Conservation (phyloP, 2,888 invertebrate genomes). For the Mesochorus sp. region DNA sequence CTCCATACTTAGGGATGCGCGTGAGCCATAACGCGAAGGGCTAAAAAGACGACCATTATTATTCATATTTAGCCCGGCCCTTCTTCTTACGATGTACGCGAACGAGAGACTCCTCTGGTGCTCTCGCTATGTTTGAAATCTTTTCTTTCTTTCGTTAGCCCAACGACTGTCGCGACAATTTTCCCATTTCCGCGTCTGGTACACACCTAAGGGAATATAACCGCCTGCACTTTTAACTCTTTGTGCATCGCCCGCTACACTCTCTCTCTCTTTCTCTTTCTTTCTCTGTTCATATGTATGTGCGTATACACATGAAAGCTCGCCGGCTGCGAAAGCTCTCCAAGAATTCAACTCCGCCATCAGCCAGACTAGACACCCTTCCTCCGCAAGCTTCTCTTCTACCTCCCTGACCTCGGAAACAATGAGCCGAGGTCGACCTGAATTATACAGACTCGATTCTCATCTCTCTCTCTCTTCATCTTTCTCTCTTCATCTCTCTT, state of each 20-base stretch:
- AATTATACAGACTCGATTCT: conserved; percentile 59
- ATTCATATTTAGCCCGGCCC: no score
- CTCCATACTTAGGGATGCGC: no score
- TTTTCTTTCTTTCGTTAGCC: conserved; percentile 24
- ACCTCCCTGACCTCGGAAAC: conserved; percentile 44
- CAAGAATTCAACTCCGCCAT: conserved; percentile 34
- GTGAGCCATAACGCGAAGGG: no score
- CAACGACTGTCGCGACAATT: conserved; percentile 23
- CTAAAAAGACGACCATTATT: no score
- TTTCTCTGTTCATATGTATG: conserved; percentile 1
- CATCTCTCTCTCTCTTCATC: conserved; percentile 3
- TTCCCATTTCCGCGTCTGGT: conserved; percentile 32
- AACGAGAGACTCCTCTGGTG: no score
- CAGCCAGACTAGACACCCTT: conserved; percentile 49
- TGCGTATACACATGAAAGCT: conserved; percentile 2
- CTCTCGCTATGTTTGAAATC: neutral
- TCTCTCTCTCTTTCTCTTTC: neutral
- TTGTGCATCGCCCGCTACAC: conserved; percentile 10
- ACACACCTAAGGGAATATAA: conserved; percentile 42
- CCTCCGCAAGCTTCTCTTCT: conserved; percentile 1
- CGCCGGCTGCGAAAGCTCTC: conserved; percentile 44
- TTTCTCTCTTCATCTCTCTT: conserved; percentile 7
- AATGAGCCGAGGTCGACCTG: conserved; percentile 55
- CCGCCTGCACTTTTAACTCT: conserved; percentile 12
- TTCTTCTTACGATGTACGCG: no score